phyloP scores from a whole-genome alignment of 2,113 vertebrate species.

The Heterotilapia buettikoferi region DNA sequence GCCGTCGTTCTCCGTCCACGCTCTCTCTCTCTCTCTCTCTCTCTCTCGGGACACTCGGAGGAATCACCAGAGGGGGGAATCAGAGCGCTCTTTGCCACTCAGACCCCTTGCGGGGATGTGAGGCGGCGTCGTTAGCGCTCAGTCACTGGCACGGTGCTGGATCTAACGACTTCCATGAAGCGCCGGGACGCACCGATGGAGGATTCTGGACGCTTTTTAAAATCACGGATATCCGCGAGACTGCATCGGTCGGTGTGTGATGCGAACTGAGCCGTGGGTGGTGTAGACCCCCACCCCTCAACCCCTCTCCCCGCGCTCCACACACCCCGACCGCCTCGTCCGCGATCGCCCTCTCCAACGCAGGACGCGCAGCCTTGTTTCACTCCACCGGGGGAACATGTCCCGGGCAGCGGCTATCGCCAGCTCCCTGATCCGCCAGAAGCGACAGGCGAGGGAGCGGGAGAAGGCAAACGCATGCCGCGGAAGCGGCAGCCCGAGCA shows the following conservation, averaged over 20 bases:
- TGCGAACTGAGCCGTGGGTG: constrained; percentile 59
- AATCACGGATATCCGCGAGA: constrained; percentile 30
- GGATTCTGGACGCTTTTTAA: constrained; percentile 25
- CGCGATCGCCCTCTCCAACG: neutral
- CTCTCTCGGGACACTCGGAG: constrained; percentile 22
- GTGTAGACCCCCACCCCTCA: constrained; percentile 25
- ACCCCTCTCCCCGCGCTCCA: neutral
- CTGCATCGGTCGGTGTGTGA: constrained; percentile 50
- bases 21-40: constrained; percentile 4
- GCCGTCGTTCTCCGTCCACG: neutral
- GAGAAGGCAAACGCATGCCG: constrained; percentile 93
- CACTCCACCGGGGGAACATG: constrained; percentile 56
- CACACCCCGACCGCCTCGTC: constrained; percentile 1
- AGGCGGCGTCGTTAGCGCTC: constrained; percentile 18
- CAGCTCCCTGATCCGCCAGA: constrained; percentile 98
- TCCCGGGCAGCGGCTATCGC: constrained; percentile 98
- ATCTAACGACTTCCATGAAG: constrained; percentile 27
- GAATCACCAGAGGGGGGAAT: neutral
- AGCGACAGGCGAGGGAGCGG: constrained; percentile 92
- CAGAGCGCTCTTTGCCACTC: neutral
- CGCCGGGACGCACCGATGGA: constrained; percentile 51
- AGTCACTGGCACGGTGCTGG: constrained; percentile 2
- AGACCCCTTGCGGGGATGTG: constrained; percentile 13
- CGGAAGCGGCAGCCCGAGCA: constrained; percentile 92
- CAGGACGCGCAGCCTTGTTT: constrained; percentile 45